Evolutionary conservation across 1,140 invertebrate genomes (phyloP), one percentile per base, ranked within the genome.

Genomic region (Sycophila sp.): DNA sequence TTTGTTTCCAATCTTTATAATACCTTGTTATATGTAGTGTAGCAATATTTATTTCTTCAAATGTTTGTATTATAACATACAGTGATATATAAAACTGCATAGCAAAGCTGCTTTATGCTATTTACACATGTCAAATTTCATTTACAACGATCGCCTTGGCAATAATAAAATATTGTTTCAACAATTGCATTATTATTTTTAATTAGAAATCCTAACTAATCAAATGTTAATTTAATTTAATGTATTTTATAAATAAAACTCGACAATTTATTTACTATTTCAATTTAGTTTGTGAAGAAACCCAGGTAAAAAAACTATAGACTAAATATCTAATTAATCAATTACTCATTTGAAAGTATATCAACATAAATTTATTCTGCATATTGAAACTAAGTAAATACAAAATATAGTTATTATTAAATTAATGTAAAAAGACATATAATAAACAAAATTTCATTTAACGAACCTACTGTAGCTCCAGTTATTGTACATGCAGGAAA

Each of bases 1-100:
- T 66, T 71, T 71, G 69, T 66, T 71, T 65, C 45, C 32, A 71
- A 71, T 65, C 69, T 71, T 65, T 71, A 71, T 65, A 8, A 71
- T 65, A 66, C 55, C 42, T 59, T 66, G 62, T 71, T 71, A 66
- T 60, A 64, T 32, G 55, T 71, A 71, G 62, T 59, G 24, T 71
- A 71, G 69, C 42, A 1, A 60, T 70, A 70, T 64, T 70, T 70
- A 64, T 64, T 70, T 70, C 34, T 56, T 55, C 30, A 11, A 55
- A 69, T 63, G 28, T 69, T 70, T 56, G 19, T 70, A 70, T 58
- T 64, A 47, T 63, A 64, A 56, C 22, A 26, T 42, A 28, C 30
- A 70, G 49, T 64, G 49, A 70, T 70, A 63, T 53, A 55, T 22
- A 70, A 63, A 70, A 63, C 51, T 70, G 60, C 38, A 47, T 24